Evolutionary conservation across 1,140 invertebrate species (phyloP).

Genomic region (Drosophila prosaltans): DNA sequence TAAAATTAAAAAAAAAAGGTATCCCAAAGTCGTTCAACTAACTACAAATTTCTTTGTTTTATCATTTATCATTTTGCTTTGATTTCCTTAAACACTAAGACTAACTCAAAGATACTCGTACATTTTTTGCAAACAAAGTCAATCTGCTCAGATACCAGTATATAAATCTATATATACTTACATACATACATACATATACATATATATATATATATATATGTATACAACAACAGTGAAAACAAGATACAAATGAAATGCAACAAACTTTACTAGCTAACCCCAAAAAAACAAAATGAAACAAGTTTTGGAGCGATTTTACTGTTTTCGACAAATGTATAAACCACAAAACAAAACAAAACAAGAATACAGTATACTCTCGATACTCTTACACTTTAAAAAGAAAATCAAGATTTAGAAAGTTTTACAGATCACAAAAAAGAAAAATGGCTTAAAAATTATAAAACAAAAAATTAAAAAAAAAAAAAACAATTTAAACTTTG

Average conservation of each 20-base stretch:
- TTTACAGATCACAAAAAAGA: slow-evolving; percentile 27
- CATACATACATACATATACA: slow-evolving; percentile 22
- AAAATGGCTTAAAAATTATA: not conserved
- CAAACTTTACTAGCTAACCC: slow-evolving; percentile 66
- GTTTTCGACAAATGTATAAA: slow-evolving; percentile 77
- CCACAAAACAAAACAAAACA: slow-evolving; percentile 44
- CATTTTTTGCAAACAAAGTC: slow-evolving; percentile 46
- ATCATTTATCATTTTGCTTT: slow-evolving; percentile 5
- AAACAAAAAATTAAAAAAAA: not conserved
- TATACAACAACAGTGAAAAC: slow-evolving; percentile 15
- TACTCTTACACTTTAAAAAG: slow-evolving; percentile 45
- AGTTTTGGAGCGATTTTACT: slow-evolving; percentile 79
- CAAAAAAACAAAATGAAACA: slow-evolving; percentile 59
- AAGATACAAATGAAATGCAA: slow-evolving; percentile 43
- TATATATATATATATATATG: slow-evolving; percentile 23
- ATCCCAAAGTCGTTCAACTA: not conserved
- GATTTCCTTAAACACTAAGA: slow-evolving; percentile 38
- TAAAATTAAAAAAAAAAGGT: not conserved
- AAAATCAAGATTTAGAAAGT: slow-evolving; percentile 50
- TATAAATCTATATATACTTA: slow-evolving; percentile 13
- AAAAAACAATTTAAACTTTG: not conserved
- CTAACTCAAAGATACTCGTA: slow-evolving; percentile 53
- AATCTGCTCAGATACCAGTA: slow-evolving; percentile 60
- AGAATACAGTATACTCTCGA: slow-evolving; percentile 34
- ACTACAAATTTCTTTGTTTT: not conserved